Conservation (phyloP, 2,888 invertebrate species). For the Acutogordius australiensis region DNA sequence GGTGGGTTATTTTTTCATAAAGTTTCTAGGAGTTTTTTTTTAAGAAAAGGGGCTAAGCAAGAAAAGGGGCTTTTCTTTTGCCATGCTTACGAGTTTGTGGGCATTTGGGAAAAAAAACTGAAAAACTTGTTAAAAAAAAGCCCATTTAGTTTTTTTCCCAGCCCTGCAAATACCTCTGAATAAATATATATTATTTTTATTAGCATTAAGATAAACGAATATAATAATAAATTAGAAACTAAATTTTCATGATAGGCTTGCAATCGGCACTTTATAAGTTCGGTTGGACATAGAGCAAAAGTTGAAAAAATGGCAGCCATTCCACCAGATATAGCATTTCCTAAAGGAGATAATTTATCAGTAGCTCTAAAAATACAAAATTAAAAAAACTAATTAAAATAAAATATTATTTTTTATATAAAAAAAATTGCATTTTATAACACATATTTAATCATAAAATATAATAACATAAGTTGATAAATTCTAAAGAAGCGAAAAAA, state of each 20-base stretch:
- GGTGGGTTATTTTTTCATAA: too few species aligned
- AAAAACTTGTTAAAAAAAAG: too few species aligned
- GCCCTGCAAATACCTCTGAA: too few species aligned
- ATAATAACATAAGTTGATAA: neutral
- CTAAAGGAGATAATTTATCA: conserved; percentile 37
- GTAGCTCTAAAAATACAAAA: too few species aligned
- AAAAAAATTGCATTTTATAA: neutral
- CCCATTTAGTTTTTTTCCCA: too few species aligned
- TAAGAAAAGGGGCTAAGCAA: too few species aligned
- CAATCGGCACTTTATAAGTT: conserved; percentile 74
- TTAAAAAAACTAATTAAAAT: neutral
- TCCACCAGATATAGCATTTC: conserved; percentile 63
- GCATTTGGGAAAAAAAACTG: too few species aligned
- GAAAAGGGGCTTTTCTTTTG: too few species aligned
- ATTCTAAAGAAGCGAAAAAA: neutral
- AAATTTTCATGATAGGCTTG: conserved; percentile 56
- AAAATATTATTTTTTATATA: conserved; percentile 5
- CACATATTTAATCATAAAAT: neutral
- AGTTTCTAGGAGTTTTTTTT: too few species aligned
- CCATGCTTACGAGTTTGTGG: too few species aligned
- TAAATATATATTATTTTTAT: too few species aligned
- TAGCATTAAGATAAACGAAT: too few species aligned
- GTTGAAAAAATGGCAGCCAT: conserved; percentile 86
- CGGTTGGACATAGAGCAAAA: conserved; percentile 76
- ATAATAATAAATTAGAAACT: conserved; percentile 16